Evolutionary conservation across 1,140 invertebrate genomes (phyloP).

Genomic region (Trichonephila clavata): DNA sequence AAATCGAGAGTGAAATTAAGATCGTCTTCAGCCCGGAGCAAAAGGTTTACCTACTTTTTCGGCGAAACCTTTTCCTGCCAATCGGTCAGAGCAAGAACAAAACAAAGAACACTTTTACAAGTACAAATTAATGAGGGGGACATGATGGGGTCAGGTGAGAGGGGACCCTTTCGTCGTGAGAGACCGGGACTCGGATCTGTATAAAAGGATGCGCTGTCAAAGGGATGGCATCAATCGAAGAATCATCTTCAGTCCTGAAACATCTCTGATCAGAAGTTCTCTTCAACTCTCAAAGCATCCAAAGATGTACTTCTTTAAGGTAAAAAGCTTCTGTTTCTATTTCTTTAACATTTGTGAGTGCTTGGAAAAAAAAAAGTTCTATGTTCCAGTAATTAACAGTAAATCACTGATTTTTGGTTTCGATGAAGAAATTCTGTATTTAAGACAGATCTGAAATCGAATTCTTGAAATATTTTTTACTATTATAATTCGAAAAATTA

Average conservation of each 20-base stretch:
- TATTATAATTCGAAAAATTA: too few species aligned
- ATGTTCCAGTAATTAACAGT: too few species aligned
- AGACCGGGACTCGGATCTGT: not conserved
- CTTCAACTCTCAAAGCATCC: not conserved
- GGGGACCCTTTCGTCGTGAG: constrained; percentile 7
- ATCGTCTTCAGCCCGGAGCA: not conserved
- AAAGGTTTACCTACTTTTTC: not conserved
- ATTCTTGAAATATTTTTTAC: too few species aligned
- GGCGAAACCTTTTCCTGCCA: not conserved
- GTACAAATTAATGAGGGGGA: constrained; percentile 35
- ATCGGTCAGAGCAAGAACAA: not conserved
- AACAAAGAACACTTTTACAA: constrained; percentile 1
- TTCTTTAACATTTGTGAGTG: too few species aligned
- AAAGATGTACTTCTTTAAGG: constrained; percentile 23
- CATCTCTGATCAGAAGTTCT: not conserved
- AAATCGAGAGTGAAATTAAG: constrained; percentile 43
- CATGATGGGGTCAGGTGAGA: constrained; percentile 9
- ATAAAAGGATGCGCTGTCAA: not conserved
- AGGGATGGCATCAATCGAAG: not conserved
- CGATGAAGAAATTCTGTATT: too few species aligned
- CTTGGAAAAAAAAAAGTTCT: too few species aligned
- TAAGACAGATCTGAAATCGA: too few species aligned
- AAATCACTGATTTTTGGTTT: too few species aligned
- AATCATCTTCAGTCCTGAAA: not conserved
- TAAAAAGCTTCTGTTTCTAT: not conserved